Conservation (phyloP, 2,113 vertebrate genomes). For the Tapirus terrestris region DNA sequence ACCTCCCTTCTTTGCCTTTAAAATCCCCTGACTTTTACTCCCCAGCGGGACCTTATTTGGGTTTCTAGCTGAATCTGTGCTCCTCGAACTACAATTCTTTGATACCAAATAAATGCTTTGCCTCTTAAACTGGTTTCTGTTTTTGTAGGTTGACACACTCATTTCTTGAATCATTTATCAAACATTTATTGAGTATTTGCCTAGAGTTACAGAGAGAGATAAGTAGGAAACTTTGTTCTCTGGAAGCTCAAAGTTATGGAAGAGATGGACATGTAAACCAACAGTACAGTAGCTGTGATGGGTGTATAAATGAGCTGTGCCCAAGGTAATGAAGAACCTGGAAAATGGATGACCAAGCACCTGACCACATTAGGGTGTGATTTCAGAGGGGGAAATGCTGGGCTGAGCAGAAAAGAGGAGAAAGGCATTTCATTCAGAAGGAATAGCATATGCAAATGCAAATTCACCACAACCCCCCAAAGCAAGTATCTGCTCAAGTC, state of each 20-base stretch:
- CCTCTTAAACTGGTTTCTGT: too few species aligned
- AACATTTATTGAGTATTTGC: not conserved
- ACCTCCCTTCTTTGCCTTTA: too few species aligned
- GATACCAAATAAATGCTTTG: too few species aligned
- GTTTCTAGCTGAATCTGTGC: too few species aligned
- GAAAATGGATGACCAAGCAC: not conserved
- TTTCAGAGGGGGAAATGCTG: not conserved
- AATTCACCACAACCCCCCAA: not conserved
- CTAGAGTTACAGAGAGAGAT: not conserved
- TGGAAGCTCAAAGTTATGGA: slow-evolving; percentile 46
- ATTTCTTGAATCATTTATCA: slow-evolving; percentile 2
- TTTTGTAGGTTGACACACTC: not conserved
- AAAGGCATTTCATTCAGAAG: slow-evolving; percentile 24
- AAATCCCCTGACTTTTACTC: too few species aligned
- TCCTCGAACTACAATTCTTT: too few species aligned
- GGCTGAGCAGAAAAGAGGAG: not conserved
- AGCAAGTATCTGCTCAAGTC: not conserved
- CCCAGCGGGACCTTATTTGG: too few species aligned
- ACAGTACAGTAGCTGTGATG: not conserved
- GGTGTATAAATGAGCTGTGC: not conserved
- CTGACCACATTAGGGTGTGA: not conserved
- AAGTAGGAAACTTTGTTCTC: not conserved
- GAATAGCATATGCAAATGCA: not conserved
- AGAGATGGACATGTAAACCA: not conserved
- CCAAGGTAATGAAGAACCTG: not conserved